A percentile compares a stretch with the other conserved stretches of the same genome.
Evolutionary conservation across 2,113 vertebrate species (phyloP).

Genomic region (Upupa epops): DNA sequence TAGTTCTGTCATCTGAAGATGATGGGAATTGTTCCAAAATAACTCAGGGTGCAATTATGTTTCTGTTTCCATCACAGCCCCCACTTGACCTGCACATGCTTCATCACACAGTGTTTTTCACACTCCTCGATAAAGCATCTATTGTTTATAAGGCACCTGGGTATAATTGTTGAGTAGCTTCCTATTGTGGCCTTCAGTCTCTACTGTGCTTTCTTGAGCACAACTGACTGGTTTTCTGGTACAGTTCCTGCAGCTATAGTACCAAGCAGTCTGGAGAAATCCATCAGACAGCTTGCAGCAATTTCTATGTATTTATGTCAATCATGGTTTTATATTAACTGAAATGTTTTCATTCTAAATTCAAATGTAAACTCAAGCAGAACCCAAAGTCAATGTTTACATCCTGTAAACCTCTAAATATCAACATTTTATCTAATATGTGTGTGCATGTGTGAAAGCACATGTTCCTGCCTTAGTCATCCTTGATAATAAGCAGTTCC

Average conservation of each 20-base stretch:
- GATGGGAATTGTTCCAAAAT: background rate
- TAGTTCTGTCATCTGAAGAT: constrained; percentile 4
- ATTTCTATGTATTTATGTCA: background rate
- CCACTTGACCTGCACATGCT: background rate
- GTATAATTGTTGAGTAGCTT: background rate
- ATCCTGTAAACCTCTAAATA: constrained; percentile 42
- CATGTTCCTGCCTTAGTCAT: constrained; percentile 68
- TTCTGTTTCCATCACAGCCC: constrained; percentile 6
- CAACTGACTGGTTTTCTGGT: background rate
- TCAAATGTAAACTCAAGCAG: constrained; percentile 28
- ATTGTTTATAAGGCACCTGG: constrained; percentile 11
- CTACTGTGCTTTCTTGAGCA: background rate
- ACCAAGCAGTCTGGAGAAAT: background rate
- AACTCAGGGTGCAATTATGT: background rate
- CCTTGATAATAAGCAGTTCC: constrained; percentile 68
- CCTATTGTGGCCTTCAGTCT: constrained; percentile 6
- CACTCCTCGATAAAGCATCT: background rate
- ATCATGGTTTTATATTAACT: background rate
- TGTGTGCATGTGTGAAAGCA: constrained; percentile 25
- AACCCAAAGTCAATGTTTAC: constrained; percentile 58
- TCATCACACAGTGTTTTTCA: background rate
- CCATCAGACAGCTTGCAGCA: background rate
- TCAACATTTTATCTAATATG: constrained; percentile 53
- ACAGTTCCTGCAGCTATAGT: background rate
- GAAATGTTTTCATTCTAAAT: constrained; percentile 1